Base-by-base conservation (phyloP, 1,140 invertebrate genomes). In the Tetramorium parvispinum region DNA sequence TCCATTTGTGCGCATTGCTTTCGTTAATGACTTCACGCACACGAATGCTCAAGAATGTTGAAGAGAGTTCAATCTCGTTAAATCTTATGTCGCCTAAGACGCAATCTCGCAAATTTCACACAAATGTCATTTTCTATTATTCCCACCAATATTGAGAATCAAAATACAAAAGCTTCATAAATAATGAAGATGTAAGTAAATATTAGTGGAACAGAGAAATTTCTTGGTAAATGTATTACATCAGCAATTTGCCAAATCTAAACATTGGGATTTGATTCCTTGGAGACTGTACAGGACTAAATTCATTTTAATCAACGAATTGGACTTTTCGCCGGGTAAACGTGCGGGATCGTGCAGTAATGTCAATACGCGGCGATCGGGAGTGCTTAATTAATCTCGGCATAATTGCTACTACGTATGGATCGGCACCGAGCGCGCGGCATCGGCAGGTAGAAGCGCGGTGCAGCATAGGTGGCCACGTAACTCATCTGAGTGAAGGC, bases 321-420 rank as follows among this genome's bases (percentile, higher is more conserved):
- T 75, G 27, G 18, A 79, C 79, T 88, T 79, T 40, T 55, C 10
- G 37, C 5, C 43, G 13, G 8, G 16, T 55, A 40, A 37, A 75
- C 13, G 18, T 5, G 65, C 55, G 49, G 32, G 53, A 75, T 27
- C 7, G 18, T 32, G 4, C 61, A 27, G 51, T 37, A 24, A 53
- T 21, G 24, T 16, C 59, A 21, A 76, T 88, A 53, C 24, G 46
- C 4, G n/a, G 4, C 16, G 55, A 10, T 49, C 24, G 53, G 18
- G 40, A 16, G n/a, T 51, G 70, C 13, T 70, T 88, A 86, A 89
- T 89, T 89, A 68, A 81, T 89, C 61, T 46, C 55, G 55, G 66
- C 49, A 70, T 86, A 89, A 88, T 89, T 88, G 65, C 49, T 32
- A 51, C 49, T 89, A 89, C 88, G 88, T 88, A 61, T 21, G 27